A percentile compares a stretch with the other conserved stretches of the same genome.
These are phyloP conservation scores for Scaptomyza reducta DNA, from an alignment of 2,888 invertebrate genomes.

Conservation along the genomic window DNA sequence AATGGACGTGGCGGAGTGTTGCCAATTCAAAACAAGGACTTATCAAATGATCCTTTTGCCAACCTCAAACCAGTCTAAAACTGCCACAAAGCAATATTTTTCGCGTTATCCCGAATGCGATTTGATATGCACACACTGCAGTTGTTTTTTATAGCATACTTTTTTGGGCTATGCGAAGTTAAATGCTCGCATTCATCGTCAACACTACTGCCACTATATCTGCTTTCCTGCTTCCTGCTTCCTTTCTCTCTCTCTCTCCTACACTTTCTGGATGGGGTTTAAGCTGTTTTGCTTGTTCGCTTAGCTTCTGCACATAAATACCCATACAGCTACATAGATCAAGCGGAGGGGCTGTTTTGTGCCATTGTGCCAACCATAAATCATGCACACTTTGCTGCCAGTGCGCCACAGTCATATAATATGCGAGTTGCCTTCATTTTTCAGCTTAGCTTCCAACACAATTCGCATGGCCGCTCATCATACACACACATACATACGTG, in stretches of 20 bases:
- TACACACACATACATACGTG: conserved; percentile 34
- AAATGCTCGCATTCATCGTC: conserved; percentile 29
- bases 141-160: conserved; percentile 48
- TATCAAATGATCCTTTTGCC: conserved; percentile 35
- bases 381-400: conserved; percentile 78
- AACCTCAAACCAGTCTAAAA: conserved; percentile 12
- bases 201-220: conserved; percentile 6
- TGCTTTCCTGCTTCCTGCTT: conserved; percentile 26
- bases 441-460: conserved; percentile 58
- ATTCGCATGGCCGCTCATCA: conserved; percentile 62
- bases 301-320: conserved; percentile 28
- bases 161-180: conserved; percentile 40
- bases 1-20: conserved; percentile 32
- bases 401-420: conserved; percentile 77
- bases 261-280: conserved; percentile 27
- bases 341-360: background rate
- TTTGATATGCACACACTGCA: conserved; percentile 36
- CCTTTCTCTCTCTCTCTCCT: conserved; percentile 29
- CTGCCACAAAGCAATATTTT: conserved; percentile 22
- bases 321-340: conserved; percentile 26
- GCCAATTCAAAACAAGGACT: conserved; percentile 46
- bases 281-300: conserved; percentile 42
- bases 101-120: conserved; percentile 56
- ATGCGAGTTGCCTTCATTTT: conserved; percentile 56
- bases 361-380: conserved; percentile 74